Evolutionary conservation across 2,113 vertebrate genomes (phyloP).

Genomic region (Hippolais icterina): DNA sequence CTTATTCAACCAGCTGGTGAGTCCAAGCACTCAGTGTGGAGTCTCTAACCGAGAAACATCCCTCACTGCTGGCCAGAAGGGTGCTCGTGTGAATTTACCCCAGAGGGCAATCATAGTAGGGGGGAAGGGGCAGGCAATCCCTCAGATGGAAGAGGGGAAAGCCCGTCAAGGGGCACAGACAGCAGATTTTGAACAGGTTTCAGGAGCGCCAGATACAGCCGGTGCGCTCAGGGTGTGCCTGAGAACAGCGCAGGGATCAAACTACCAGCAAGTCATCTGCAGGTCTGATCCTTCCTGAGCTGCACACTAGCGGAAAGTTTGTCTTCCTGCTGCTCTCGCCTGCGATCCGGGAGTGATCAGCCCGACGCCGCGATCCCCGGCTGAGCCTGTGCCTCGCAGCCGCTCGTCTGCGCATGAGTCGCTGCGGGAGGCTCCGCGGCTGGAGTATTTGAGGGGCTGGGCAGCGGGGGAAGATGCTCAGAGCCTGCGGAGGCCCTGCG

Average conservation of each 20-base stretch:
- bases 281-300: background rate
- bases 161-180: background rate
- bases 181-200: background rate
- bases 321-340: background rate
- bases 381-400: constrained; percentile 14
- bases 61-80: background rate
- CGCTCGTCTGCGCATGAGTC: constrained; percentile 7
- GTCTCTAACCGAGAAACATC: background rate
- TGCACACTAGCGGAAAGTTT: background rate
- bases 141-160: background rate
- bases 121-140: background rate
- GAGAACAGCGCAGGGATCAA: background rate
- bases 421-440: background rate
- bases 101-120: background rate
- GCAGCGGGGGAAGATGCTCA: background rate
- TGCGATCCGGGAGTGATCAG: background rate
- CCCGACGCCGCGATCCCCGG: background rate
- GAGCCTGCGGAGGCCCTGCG: background rate
- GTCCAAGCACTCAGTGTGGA: background rate
- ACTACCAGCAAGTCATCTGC: background rate
- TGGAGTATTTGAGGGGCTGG: constrained; percentile 6
- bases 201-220: background rate
- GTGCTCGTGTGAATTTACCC: background rate
- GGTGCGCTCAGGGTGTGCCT: fast-evolving
- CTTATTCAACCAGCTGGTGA: background rate